Evolutionary conservation across 2,113 vertebrate genomes (phyloP), one percentile per base, ranked within the genome.

Genomic region (Apeltes quadracus): DNA sequence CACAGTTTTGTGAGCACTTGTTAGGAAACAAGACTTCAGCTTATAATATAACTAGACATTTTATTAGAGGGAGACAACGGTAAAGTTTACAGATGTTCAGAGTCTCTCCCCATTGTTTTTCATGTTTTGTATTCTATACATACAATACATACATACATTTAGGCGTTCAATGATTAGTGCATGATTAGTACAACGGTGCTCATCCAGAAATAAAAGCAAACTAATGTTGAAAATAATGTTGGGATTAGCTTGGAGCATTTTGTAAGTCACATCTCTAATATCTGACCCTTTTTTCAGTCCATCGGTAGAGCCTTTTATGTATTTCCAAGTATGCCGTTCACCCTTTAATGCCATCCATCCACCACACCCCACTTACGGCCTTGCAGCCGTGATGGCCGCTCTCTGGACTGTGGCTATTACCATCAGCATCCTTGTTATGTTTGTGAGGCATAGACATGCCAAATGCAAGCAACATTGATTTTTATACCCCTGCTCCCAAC

Each of bases 341-440:
- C 38, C 51, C 63, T 55, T 44, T 69, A 75, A 58, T 39, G 8
- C 57, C 75, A 76, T 83, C 80, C 68, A 73, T 85, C 55, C 56
- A 70, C 58, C 67, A 27, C 67, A 64, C 7, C 48, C 20, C 68
- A 48, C 29, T 80, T 82, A 76, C 72, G 64, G 69, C 71, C 69
- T 68, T 53, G 54, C 65, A 73, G 81, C 73, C 72, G 44, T 85
- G 81, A 82, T 83, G 43, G 41, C 79, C 63, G 70, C 62, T 85
- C 83, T 85, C 59, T 78, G 82, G 59, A 66, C 78, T 83, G 75
- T 69, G 11, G 44, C 38, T 53, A 43, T 64, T 38, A 54, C 72
- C 67, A 83, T 84, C 79, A 84, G 53, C 68, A 72, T 78, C 73
- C 87, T 80, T 83, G 85, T 90, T 86, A 79, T 85, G 70, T 89